phyloP scores from a whole-genome alignment of 2,888 invertebrate species.

The Megamerina dolium region DNA sequence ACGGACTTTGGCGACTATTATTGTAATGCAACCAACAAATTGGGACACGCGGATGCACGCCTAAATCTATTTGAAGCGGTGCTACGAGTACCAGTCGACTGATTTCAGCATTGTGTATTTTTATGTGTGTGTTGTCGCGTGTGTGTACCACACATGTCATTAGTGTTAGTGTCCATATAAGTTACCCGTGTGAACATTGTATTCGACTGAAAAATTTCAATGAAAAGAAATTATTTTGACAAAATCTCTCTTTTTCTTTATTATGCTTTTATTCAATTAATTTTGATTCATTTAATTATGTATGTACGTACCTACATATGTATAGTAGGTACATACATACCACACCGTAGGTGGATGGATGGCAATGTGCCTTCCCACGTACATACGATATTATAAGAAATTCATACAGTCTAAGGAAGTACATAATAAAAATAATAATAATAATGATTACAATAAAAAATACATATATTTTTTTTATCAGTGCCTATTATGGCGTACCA shows the following conservation, averaged over 20 bases:
- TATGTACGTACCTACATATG: constrained; percentile 3
- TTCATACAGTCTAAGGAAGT: no score
- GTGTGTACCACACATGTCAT: neutral
- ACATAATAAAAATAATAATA: no score
- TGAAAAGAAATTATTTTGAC: constrained; percentile 28
- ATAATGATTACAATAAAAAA: no score
- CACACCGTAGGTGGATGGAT: neutral
- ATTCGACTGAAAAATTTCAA: constrained; percentile 17
- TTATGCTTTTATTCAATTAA: constrained; percentile 44
- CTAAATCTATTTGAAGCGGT: constrained; percentile 43
- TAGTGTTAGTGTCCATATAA: neutral
- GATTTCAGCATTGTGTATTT: constrained; percentile 1
- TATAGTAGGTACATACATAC: constrained; percentile 3
- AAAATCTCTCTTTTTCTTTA: constrained; percentile 29
- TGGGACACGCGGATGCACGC: constrained; percentile 44
- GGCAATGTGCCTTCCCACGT: no score
- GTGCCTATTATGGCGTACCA: no score
- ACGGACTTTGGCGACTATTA: constrained; percentile 45
- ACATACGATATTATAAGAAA: no score
- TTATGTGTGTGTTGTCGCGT: neutral
- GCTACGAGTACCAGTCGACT: constrained; percentile 37
- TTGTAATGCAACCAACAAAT: constrained; percentile 47
- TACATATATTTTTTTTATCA: no score
- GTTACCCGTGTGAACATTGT: neutral
- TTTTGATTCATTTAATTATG: constrained; percentile 31